A percentile compares a stretch with the other conserved stretches of the same genome.
Evolutionary conservation across 2,797 vertebrate species (phyloP).

Genomic region (Dicrostonyx torquatus): DNA sequence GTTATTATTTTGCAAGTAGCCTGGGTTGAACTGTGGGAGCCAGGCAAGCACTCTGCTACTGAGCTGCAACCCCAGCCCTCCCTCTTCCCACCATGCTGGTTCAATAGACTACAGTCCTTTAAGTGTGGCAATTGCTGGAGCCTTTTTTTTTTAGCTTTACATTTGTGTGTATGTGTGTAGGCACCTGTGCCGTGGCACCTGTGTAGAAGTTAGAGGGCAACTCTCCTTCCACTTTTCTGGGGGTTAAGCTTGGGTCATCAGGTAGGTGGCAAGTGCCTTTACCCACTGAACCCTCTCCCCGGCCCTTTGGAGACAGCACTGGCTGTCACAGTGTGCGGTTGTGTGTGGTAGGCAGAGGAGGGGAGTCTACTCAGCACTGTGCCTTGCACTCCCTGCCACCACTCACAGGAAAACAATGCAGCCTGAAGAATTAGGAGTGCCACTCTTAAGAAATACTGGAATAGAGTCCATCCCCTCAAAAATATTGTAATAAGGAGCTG

Average conservation of each 20-base stretch:
- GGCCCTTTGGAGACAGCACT: not conserved
- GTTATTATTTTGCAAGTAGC: not conserved
- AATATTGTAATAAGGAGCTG: not conserved
- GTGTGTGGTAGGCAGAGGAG: not conserved
- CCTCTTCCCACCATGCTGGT: not conserved
- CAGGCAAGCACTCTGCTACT: too few relatives aligned
- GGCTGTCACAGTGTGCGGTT: not conserved
- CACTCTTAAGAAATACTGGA: not conserved
- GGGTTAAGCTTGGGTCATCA: not conserved
- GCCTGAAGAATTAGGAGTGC: not conserved
- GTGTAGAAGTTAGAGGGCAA: not conserved
- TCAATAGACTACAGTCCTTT: not conserved
- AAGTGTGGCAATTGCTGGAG: not conserved
- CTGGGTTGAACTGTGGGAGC: not conserved
- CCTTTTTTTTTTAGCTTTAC: not conserved
- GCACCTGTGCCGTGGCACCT: not conserved
- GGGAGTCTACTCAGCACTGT: not conserved
- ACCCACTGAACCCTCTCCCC: not conserved
- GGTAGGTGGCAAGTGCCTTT: not conserved
- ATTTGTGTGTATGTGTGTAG: not conserved
- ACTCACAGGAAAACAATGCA: not conserved
- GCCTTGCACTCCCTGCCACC: not conserved
- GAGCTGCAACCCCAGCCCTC: not conserved
- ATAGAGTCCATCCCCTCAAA: not conserved
- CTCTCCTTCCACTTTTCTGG: not conserved